Conservation (phyloP, 2,113 vertebrate genomes). For the Cephalopholis sonnerati region DNA sequence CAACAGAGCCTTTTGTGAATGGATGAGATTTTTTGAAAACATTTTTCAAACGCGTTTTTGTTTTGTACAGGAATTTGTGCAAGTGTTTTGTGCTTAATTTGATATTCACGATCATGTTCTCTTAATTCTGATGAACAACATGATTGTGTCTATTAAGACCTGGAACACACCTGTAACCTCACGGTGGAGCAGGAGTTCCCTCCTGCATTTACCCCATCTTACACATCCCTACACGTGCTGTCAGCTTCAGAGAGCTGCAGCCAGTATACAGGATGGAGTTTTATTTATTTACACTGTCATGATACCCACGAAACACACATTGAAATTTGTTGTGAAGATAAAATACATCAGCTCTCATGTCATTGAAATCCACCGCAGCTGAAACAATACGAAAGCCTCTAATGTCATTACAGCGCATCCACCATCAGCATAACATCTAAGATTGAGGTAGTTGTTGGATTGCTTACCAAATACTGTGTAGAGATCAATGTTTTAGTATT, state of each 20-base stretch:
- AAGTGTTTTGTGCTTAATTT: constrained; percentile 82
- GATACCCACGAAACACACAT: constrained; percentile 11
- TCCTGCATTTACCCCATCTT: constrained; percentile 69
- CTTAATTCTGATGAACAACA: constrained; percentile 70
- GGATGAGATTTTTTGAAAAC: constrained; percentile 79
- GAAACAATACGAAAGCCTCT: constrained; percentile 34
- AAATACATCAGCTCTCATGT: constrained; percentile 10
- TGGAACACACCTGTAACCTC: constrained; percentile 84
- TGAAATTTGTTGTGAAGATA: constrained; percentile 10
- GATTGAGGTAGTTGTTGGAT: constrained; percentile 60
- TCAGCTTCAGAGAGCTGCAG: constrained; percentile 27
- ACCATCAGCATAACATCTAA: constrained; percentile 51
- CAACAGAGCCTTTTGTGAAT: constrained; percentile 83
- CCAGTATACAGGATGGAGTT: constrained; percentile 10
- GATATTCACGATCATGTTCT: constrained; percentile 75
- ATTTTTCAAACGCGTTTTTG: constrained; percentile 64
- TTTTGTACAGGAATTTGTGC: constrained; percentile 85
- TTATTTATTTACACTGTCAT: constrained; percentile 54
- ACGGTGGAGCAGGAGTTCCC: constrained; percentile 75
- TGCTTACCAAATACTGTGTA: constrained; percentile 69
- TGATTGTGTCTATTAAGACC: constrained; percentile 81
- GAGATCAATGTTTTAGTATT: constrained; percentile 62
- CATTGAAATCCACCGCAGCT: constrained; percentile 47
- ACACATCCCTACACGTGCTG: constrained; percentile 32
- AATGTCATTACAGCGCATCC: constrained; percentile 23